phyloP scores from a whole-genome alignment of 2,113 vertebrate species.

The Chloebia gouldiae region DNA sequence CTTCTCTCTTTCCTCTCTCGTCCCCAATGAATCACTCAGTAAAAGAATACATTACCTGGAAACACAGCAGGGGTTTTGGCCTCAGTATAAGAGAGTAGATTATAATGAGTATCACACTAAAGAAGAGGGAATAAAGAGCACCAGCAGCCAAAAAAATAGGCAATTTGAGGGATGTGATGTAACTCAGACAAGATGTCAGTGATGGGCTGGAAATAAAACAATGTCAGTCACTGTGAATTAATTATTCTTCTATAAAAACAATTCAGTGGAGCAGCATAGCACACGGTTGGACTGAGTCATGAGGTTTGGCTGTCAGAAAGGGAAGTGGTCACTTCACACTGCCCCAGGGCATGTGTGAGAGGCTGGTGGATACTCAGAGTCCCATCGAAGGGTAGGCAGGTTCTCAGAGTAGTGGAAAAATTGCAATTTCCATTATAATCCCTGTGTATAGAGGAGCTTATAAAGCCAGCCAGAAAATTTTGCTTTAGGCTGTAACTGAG shows the following conservation, averaged over 20 bases:
- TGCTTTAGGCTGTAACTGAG: slow-evolving; percentile 30
- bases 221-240: background rate
- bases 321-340: background rate
- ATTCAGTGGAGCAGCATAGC: background rate
- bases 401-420: background rate
- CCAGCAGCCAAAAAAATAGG: background rate
- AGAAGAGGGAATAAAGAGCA: background rate
- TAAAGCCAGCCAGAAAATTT: slow-evolving; percentile 24
- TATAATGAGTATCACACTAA: slow-evolving; percentile 28
- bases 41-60: slow-evolving; percentile 46
- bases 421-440: background rate
- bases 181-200: slow-evolving; percentile 16
- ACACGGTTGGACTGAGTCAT: background rate
- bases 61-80: slow-evolving; percentile 13
- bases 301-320: background rate
- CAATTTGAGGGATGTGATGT: slow-evolving; percentile 3
- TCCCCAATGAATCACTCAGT: background rate
- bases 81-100: background rate
- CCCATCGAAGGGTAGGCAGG: background rate
- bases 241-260: background rate
- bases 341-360: background rate
- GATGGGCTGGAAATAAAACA: slow-evolving; percentile 12
- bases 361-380: background rate
- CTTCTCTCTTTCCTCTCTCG: background rate
- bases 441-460: background rate